phyloP scores from a whole-genome alignment of 2,113 vertebrate species.

The Gadus chalcogrammus region DNA sequence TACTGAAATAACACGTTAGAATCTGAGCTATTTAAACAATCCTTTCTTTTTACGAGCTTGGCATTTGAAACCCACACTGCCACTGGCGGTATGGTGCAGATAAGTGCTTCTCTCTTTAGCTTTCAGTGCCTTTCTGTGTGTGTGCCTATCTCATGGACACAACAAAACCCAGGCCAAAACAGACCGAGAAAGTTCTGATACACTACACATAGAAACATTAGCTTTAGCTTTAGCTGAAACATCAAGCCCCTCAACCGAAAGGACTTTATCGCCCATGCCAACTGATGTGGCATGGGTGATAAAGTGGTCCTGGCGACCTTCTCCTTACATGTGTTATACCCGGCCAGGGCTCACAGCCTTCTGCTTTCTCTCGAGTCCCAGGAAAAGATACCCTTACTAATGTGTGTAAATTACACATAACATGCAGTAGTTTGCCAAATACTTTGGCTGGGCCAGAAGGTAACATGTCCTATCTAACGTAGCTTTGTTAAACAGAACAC shows the following conservation, averaged over 20 bases:
- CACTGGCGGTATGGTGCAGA: slow-evolving; percentile 24
- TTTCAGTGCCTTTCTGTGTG: too few species aligned
- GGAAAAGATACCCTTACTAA: slow-evolving; percentile 43
- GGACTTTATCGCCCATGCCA: slow-evolving; percentile 46
- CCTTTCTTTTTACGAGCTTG: slow-evolving; percentile 60
- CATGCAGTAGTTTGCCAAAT: slow-evolving; percentile 43
- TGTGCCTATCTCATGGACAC: too few species aligned
- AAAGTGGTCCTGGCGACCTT: slow-evolving; percentile 25
- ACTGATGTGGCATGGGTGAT: background rate
- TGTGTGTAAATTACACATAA: slow-evolving; percentile 52
- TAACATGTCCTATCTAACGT: slow-evolving; percentile 44
- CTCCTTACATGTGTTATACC: slow-evolving; percentile 50
- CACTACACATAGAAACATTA: too few species aligned
- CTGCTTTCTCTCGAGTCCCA: slow-evolving; percentile 28
- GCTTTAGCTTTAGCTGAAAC: slow-evolving; percentile 7
- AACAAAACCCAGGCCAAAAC: slow-evolving; percentile 17
- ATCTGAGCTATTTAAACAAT: slow-evolving; percentile 48
- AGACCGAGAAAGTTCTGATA: slow-evolving; percentile 1
- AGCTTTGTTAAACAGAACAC: slow-evolving; percentile 47
- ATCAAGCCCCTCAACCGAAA: background rate
- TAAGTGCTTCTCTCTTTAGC: background rate
- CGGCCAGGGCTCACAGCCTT: background rate
- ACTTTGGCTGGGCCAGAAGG: slow-evolving; percentile 53
- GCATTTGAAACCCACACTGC: slow-evolving; percentile 36
- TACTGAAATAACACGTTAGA: slow-evolving; percentile 55